These are phyloP conservation scores for Clupea harengus DNA, from an alignment of 2,113 vertebrate species.

Conservation along the genomic window DNA sequence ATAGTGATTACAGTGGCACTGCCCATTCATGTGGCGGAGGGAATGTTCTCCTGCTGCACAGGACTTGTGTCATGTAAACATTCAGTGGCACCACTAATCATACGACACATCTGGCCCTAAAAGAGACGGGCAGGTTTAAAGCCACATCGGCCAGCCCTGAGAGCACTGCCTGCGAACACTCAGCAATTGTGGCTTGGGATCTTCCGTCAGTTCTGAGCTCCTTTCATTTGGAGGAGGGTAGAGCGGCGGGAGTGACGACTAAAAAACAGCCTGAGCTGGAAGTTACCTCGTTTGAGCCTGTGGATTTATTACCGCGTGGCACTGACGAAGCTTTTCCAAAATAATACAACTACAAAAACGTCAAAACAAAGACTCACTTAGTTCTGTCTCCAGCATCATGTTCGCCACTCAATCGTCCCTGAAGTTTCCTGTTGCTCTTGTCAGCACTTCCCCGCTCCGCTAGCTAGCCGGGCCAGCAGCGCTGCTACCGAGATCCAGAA, in stretches of 20 bases:
- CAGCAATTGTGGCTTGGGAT: background rate
- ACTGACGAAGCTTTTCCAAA: background rate
- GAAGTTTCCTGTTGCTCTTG: background rate
- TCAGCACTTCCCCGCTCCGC: background rate
- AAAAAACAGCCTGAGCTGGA: background rate
- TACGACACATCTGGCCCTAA: background rate
- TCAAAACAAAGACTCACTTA: background rate
- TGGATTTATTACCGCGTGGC: background rate
- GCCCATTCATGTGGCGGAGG: slow-evolving; percentile 36
- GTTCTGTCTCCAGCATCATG: background rate
- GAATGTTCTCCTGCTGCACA: slow-evolving; percentile 6
- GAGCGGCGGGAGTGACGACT: background rate
- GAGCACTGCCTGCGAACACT: background rate
- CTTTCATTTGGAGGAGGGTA: background rate
- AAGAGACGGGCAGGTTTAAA: background rate
- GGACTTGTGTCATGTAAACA: slow-evolving; percentile 29
- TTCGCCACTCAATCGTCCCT: background rate
- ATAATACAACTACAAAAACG: background rate
- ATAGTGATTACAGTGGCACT: slow-evolving; percentile 16
- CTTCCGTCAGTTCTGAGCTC: background rate
- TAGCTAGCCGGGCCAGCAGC: background rate
- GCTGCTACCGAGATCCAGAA: background rate
- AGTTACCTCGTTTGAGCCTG: background rate
- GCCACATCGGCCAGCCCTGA: background rate
- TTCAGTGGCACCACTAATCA: slow-evolving; percentile 39